These are phyloP conservation scores for Aphidoletes aphidimyza DNA, from an alignment of 2,888 invertebrate genomes.

Conservation along the genomic window DNA sequence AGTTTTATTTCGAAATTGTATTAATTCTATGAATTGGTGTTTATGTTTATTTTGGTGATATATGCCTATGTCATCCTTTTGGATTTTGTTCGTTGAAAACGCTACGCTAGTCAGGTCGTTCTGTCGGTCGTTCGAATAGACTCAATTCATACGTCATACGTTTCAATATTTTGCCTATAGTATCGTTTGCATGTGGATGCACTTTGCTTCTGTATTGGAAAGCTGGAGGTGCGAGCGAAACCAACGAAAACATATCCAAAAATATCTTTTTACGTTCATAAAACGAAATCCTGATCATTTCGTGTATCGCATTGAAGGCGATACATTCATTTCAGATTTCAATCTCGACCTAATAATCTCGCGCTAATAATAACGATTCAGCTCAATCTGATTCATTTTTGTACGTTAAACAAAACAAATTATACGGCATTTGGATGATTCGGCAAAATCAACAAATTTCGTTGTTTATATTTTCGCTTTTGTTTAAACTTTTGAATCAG, in stretches of 20 bases:
- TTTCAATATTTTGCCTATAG: background rate
- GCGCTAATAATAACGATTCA: slow-evolving; percentile 6
- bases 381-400: background rate
- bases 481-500: too few relatives aligned
- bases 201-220: background rate
- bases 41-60: slow-evolving; percentile 8
- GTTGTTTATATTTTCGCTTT: too few relatives aligned
- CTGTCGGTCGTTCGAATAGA: too few relatives aligned
- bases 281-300: background rate
- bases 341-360: slow-evolving; percentile 1
- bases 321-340: slow-evolving; percentile 8
- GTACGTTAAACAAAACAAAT: background rate
- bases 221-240: background rate
- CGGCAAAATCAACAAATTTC: background rate
- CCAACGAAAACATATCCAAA: background rate
- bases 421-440: background rate
- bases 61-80: background rate
- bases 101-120: too few relatives aligned
- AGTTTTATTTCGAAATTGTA: background rate
- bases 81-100: background rate
- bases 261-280: slow-evolving; percentile 18
- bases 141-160: too few relatives aligned
- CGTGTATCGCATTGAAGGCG: background rate
- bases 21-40: background rate
- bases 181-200: background rate